Evolutionary conservation across 2,888 invertebrate genomes (phyloP).

Genomic region (Stegophylla sp.): DNA sequence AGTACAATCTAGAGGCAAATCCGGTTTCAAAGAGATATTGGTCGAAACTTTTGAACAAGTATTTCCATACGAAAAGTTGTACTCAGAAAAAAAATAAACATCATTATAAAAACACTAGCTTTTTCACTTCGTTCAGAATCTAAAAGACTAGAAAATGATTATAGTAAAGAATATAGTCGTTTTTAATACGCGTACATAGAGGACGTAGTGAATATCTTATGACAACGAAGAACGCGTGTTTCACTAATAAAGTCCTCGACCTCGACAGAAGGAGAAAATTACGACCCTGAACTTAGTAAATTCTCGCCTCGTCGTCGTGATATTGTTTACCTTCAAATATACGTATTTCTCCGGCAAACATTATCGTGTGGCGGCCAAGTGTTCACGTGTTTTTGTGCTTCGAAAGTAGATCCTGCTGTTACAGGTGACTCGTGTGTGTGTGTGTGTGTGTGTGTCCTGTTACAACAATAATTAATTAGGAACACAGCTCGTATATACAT

Average conservation of each 20-base stretch:
- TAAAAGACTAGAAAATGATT: not conserved
- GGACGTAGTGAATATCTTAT: slow-evolving; percentile 32
- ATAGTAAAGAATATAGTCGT: not conserved
- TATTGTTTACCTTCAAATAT: slow-evolving; percentile 10
- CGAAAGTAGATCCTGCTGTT: not conserved
- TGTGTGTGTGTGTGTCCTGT: not conserved
- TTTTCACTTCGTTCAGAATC: not conserved
- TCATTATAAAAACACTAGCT: not conserved
- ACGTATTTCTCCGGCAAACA: not conserved
- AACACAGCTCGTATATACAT: not conserved
- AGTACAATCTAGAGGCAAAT: too few relatives aligned
- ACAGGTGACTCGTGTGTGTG: not conserved
- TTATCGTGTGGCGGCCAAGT: not conserved
- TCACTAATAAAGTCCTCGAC: not conserved
- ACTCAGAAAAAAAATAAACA: too few relatives aligned
- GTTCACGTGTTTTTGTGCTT: slow-evolving; percentile 7
- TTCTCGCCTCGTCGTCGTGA: not conserved
- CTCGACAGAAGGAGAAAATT: slow-evolving; percentile 28
- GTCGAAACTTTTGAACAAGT: too few relatives aligned
- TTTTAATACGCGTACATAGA: not conserved
- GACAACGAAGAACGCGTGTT: slow-evolving; percentile 21
- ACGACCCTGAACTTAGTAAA: slow-evolving; percentile 27
- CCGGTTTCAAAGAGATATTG: too few relatives aligned
- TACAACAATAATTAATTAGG: not conserved
- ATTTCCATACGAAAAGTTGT: too few relatives aligned